These are phyloP conservation scores for Drosophila flavopinicola DNA, from an alignment of 2,888 invertebrate genomes.

Conservation along the genomic window DNA sequence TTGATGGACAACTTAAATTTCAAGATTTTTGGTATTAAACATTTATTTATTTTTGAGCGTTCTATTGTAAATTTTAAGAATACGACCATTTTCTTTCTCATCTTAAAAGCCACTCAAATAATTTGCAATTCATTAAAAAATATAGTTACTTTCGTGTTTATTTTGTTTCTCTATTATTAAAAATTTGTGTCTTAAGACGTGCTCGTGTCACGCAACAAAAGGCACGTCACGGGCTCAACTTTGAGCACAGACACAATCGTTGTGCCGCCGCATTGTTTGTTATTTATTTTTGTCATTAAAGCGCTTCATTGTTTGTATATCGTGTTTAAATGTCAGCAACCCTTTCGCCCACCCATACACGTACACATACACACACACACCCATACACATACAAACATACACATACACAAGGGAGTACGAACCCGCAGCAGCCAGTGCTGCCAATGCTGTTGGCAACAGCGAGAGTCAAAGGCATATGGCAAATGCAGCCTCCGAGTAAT, in stretches of 20 bases:
- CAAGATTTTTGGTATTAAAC: too few relatives aligned
- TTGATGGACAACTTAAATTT: too few relatives aligned
- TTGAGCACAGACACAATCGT: conserved; percentile 1
- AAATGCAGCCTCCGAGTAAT: conserved; percentile 38
- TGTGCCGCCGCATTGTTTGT: conserved; percentile 61
- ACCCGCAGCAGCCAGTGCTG: conserved; percentile 9
- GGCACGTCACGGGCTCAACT: not conserved
- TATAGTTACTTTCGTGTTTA: too few relatives aligned
- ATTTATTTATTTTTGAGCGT: too few relatives aligned
- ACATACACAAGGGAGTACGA: too few relatives aligned
- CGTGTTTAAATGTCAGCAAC: conserved; percentile 59
- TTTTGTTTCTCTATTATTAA: too few relatives aligned
- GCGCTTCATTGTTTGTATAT: conserved; percentile 66
- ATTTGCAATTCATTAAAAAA: too few relatives aligned
- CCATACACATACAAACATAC: too few relatives aligned
- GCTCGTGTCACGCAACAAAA: not conserved
- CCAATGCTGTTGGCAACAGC: conserved; percentile 27
- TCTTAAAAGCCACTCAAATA: too few relatives aligned
- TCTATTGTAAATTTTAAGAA: too few relatives aligned
- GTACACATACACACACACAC: conserved; percentile 1
- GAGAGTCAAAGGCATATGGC: conserved; percentile 32
- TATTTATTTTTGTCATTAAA: conserved; percentile 72
- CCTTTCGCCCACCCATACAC: not conserved
- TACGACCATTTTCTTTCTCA: too few relatives aligned
- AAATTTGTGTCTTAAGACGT: not conserved